phyloP scores from a whole-genome alignment of 2,797 vertebrate genomes.

The Peromyscus eremicus region DNA sequence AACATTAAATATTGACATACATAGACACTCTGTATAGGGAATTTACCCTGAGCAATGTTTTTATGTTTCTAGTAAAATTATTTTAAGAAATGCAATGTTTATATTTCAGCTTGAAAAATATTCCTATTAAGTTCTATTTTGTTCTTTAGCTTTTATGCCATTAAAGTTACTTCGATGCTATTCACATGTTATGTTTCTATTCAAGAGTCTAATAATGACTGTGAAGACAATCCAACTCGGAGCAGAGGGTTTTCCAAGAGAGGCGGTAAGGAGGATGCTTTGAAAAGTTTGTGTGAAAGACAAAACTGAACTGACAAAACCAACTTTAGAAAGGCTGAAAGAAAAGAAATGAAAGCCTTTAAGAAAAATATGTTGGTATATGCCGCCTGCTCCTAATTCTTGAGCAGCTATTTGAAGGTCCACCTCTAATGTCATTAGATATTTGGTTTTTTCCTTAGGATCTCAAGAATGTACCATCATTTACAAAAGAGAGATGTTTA shows the following conservation, averaged over 20 bases:
- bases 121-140: slow-evolving; percentile 33
- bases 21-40: slow-evolving; percentile 23
- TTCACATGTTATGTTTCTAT: slow-evolving; percentile 73
- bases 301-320: neutral
- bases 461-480: neutral
- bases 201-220: slow-evolving; percentile 75
- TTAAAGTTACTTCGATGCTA: slow-evolving; percentile 50
- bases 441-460: too few species aligned
- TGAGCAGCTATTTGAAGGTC: neutral
- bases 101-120: slow-evolving; percentile 51
- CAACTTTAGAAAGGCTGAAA: neutral
- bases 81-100: slow-evolving; percentile 61
- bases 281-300: slow-evolving; percentile 35
- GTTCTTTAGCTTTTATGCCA: neutral
- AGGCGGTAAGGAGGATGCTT: slow-evolving; percentile 76
- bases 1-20: neutral
- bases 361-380: slow-evolving; percentile 8
- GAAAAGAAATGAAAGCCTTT: neutral
- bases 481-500: neutral
- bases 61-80: slow-evolving; percentile 52
- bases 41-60: neutral
- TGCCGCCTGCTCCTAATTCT: neutral
- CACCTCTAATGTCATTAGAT: neutral
- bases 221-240: slow-evolving; percentile 76
- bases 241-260: slow-evolving; percentile 78